phyloP scores from a whole-genome alignment of 2,113 vertebrate species.

The Notothenia rossii region DNA sequence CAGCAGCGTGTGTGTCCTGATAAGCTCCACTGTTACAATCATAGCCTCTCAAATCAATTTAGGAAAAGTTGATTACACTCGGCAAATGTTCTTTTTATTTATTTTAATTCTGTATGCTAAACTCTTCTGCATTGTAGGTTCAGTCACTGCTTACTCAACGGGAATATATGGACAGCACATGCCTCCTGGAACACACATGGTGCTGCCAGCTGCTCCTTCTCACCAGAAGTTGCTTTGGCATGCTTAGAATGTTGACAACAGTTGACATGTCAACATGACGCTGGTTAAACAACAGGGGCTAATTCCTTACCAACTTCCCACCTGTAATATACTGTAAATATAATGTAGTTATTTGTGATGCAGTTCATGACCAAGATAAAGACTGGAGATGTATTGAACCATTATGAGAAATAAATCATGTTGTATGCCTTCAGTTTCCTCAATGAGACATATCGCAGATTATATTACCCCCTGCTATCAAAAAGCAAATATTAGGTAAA shows the following conservation, averaged over 20 bases:
- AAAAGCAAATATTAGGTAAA: slow-evolving; percentile 14
- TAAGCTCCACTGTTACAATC: not conserved
- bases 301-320: not conserved
- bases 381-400: not conserved
- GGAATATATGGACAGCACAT: not conserved
- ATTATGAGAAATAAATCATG: not conserved
- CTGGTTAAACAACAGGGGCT: not conserved
- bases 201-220: slow-evolving; percentile 29
- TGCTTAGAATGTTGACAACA: slow-evolving; percentile 1
- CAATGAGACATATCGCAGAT: not conserved
- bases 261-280: not conserved
- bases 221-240: not conserved
- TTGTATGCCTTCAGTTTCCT: not conserved
- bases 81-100: too few relatives aligned
- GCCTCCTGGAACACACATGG: slow-evolving; percentile 3
- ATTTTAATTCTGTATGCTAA: not conserved
- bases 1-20: not conserved
- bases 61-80: not conserved
- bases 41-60: not conserved
- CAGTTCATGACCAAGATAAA: not conserved
- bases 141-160: not conserved
- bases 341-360: not conserved
- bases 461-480: not conserved
- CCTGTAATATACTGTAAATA: too few relatives aligned
- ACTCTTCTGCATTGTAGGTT: not conserved